A percentile compares a stretch with the other conserved stretches of the same genome.
These are phyloP conservation scores for Chydorus sphaericus DNA, from an alignment of 2,888 invertebrate genomes.

Conservation along the genomic window DNA sequence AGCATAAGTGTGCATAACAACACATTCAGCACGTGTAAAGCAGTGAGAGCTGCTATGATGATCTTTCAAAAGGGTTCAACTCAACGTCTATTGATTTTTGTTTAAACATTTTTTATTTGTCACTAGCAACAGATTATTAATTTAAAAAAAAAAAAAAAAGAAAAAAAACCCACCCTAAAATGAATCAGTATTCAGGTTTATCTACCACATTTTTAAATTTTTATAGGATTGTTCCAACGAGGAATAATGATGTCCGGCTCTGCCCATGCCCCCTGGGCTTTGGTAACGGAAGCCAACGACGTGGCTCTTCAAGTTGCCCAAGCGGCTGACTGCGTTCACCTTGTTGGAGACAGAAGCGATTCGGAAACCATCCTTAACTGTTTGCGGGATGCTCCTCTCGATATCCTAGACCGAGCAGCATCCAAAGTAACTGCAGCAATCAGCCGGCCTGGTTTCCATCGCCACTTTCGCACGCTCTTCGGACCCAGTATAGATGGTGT, in stretches of 20 bases:
- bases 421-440: conserved; percentile 6
- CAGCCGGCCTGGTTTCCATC: not conserved
- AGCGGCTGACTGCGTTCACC: conserved; percentile 37
- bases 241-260: conserved; percentile 62
- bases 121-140: too few species aligned
- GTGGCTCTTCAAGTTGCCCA: conserved; percentile 40
- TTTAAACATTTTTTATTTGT: too few species aligned
- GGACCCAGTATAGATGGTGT: conserved; percentile 92
- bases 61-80: too few species aligned
- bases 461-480: conserved; percentile 33
- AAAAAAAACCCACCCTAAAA: not conserved
- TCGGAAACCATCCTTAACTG: conserved; percentile 20
- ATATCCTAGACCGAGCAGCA: conserved; percentile 20
- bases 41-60: too few species aligned
- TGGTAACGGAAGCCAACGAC: conserved; percentile 38
- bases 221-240: conserved; percentile 53
- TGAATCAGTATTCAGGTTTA: not conserved
- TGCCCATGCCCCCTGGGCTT: conserved; percentile 58
- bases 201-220: not conserved
- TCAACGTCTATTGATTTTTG: too few species aligned
- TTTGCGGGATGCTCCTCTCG: conserved; percentile 52
- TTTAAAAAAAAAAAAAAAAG: conserved; percentile 6
- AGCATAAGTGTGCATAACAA: too few species aligned
- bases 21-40: too few species aligned
- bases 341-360: conserved; percentile 14